Evolutionary conservation across 2,797 vertebrate genomes (phyloP).

Genomic region (Sarcophilus harrisii): DNA sequence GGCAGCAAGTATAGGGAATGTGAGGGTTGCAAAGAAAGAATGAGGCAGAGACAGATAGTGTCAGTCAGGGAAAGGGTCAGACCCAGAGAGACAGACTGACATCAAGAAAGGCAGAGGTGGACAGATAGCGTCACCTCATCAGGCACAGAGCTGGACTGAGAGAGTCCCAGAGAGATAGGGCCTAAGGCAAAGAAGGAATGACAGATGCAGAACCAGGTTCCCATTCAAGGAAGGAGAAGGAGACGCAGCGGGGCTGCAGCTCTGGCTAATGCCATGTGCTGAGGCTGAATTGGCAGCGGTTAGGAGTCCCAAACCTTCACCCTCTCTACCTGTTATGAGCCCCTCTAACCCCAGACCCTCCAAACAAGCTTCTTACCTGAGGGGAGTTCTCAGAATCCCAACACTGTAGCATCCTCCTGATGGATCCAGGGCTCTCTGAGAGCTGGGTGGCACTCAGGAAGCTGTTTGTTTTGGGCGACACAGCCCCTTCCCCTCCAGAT

Average conservation of each 20-base stretch:
- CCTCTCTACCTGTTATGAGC: background rate
- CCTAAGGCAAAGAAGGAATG: conserved; percentile 38
- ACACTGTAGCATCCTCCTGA: conserved; percentile 34
- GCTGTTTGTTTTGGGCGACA: background rate
- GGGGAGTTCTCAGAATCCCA: conserved; percentile 18
- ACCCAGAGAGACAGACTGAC: background rate
- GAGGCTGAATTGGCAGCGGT: background rate
- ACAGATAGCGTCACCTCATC: conserved; percentile 40
- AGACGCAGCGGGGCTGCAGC: background rate
- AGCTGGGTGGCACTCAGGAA: background rate
- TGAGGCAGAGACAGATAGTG: conserved; percentile 39
- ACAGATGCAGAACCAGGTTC: conserved; percentile 50
- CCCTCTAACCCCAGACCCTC: background rate
- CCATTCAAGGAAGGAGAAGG: background rate
- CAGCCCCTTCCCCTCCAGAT: conserved; percentile 52
- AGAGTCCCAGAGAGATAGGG: conserved; percentile 37
- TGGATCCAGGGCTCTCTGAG: conserved; percentile 59
- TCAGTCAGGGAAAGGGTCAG: background rate
- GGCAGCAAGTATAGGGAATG: background rate
- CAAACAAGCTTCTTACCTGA: conserved; percentile 78
- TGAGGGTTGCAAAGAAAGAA: conserved; percentile 11
- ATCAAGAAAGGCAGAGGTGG: background rate
- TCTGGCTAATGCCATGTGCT: fast-evolving
- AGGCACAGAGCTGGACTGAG: conserved; percentile 28
- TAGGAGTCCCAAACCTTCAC: background rate